Conservation (phyloP, 2,113 vertebrate genomes). For the Anhinga anhinga region DNA sequence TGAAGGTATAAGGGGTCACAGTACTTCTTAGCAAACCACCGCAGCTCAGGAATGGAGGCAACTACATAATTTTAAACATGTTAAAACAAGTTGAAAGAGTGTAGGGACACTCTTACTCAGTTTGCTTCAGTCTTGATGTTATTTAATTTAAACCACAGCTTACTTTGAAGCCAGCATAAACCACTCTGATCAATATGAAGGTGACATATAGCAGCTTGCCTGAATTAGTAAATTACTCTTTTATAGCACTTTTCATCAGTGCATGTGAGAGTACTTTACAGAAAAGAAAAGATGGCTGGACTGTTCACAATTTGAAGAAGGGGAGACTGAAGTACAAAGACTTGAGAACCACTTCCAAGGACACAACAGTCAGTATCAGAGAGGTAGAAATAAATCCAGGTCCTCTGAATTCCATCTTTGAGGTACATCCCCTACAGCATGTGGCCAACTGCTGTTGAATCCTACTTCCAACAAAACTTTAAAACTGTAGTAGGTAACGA, state of each 20-base stretch:
- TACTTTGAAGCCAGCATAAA: background rate
- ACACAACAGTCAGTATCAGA: background rate
- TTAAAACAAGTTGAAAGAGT: background rate
- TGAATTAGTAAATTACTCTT: background rate
- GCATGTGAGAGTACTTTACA: background rate
- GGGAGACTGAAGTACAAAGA: background rate
- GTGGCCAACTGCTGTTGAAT: background rate
- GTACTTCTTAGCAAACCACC: background rate
- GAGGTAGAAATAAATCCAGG: background rate
- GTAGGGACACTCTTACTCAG: rapidly evolving
- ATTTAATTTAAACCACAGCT: background rate
- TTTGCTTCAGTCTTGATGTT: background rate
- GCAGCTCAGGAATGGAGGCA: background rate
- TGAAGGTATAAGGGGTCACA: background rate
- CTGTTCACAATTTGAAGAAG: background rate
- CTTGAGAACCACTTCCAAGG: background rate
- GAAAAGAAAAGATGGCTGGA: background rate
- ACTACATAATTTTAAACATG: background rate
- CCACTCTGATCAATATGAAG: background rate
- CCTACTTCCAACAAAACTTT: background rate
- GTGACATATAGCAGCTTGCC: background rate
- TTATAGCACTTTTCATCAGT: background rate
- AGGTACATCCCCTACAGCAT: background rate
- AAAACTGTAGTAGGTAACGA: rapidly evolving
- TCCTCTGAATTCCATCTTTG: background rate